These are phyloP conservation scores for Drosophila lowei DNA, from an alignment of 1,140 invertebrate species.

Conservation along the genomic window DNA sequence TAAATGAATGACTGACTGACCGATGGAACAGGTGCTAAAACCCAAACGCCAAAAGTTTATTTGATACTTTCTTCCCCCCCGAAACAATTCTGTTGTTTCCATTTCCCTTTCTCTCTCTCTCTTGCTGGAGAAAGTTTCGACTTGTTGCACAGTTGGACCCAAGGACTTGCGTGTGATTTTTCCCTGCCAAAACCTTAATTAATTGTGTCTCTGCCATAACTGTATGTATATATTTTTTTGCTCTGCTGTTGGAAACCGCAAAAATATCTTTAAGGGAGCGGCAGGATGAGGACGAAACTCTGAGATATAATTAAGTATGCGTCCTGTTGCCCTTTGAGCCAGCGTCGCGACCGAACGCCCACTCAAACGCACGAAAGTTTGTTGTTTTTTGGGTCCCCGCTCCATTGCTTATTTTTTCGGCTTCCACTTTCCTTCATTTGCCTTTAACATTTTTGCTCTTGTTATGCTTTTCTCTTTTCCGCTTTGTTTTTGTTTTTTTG, in stretches of 20 bases:
- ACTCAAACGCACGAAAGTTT: conserved; percentile 37
- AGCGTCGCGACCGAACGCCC: background rate
- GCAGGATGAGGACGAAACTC: conserved; percentile 38
- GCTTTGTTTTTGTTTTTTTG: conserved; percentile 7
- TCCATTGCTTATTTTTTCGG: too few relatives aligned
- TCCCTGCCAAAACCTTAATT: conserved; percentile 48
- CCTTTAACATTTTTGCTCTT: background rate
- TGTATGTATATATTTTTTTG: conserved; percentile 35
- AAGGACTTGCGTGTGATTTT: conserved; percentile 24
- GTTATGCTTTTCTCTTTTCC: conserved; percentile 9
- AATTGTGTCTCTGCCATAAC: conserved; percentile 66
- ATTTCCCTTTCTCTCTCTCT: background rate
- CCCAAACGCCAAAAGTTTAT: conserved; percentile 32
- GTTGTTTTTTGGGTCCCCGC: conserved; percentile 28
- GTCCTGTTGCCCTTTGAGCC: conserved; percentile 62
- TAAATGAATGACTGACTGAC: conserved; percentile 2
- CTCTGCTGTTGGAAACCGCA: conserved; percentile 53
- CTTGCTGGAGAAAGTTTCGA: conserved; percentile 52
- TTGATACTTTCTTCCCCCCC: conserved; percentile 11
- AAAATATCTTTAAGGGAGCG: conserved; percentile 41
- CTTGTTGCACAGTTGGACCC: conserved; percentile 61
- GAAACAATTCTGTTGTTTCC: conserved; percentile 7
- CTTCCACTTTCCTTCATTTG: too few relatives aligned
- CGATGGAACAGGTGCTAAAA: conserved; percentile 6
- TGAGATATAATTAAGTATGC: conserved; percentile 76